Percentiles rank a stretch among this genome's conserved stretches.
These are phyloP conservation scores for Atrina japonica DNA, from an alignment of 2,888 invertebrate genomes.

Conservation along the genomic window DNA sequence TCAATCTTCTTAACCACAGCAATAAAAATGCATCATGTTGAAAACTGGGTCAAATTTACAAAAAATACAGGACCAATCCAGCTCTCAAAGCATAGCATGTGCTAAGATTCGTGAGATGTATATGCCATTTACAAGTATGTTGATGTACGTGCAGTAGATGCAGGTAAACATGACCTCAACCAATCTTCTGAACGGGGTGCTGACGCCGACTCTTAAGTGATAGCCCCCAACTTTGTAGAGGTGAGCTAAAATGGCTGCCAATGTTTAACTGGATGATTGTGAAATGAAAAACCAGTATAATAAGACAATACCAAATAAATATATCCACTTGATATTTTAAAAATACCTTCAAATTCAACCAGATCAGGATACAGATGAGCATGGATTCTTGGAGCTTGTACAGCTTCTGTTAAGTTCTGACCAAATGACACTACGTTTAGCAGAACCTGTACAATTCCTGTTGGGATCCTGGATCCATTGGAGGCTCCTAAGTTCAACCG, in stretches of 20 bases:
- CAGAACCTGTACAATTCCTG: constrained; percentile 70
- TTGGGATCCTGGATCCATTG: constrained; percentile 66
- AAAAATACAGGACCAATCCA: no score
- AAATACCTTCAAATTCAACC: constrained; percentile 68
- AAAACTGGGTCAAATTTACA: no score
- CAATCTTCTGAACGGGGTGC: no score
- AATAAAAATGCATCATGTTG: no score
- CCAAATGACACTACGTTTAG: constrained; percentile 66
- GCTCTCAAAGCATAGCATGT: no score
- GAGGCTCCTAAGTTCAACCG: constrained; percentile 73
- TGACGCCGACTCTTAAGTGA: no score
- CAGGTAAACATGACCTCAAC: no score
- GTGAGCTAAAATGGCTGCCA: no score
- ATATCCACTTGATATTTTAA: constrained; percentile 36
- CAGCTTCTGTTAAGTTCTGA: constrained; percentile 57
- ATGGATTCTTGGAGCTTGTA: constrained; percentile 64
- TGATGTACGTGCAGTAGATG: no score
- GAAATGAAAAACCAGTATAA: background rate
- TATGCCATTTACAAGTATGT: no score
- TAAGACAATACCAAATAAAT: background rate
- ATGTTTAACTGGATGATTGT: background rate
- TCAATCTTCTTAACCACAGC: no score
- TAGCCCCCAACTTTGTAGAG: background rate
- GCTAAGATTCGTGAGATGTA: no score
- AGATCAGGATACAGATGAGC: constrained; percentile 60